Conservation (phyloP, 2,113 vertebrate species). For the Eclectus roratus region DNA sequence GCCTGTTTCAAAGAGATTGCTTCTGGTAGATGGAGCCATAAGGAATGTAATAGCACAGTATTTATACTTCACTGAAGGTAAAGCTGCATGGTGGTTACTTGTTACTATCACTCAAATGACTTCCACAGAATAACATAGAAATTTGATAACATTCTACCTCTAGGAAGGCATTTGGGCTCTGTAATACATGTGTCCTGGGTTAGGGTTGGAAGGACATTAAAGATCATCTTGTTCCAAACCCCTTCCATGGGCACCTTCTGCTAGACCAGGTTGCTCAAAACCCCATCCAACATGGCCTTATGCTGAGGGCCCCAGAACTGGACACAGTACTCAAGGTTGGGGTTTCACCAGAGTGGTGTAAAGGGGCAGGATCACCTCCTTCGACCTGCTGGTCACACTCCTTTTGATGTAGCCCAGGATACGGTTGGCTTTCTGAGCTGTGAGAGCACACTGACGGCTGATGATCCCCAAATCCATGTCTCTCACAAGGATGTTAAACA, state of each 20-base stretch:
- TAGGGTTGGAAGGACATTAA: background rate
- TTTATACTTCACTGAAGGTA: conserved; percentile 55
- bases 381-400: background rate
- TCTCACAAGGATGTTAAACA: background rate
- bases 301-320: background rate
- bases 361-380: background rate
- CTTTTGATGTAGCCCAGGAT: background rate
- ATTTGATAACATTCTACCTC: background rate
- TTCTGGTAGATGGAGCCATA: conserved; percentile 4
- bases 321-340: background rate
- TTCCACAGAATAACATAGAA: background rate
- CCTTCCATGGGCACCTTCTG: background rate
- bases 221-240: background rate
- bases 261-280: background rate
- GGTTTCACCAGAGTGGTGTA: background rate
- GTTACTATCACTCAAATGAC: background rate
- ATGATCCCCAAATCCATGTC: background rate
- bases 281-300: background rate
- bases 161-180: background rate
- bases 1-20: background rate
- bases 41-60: background rate
- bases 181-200: background rate
- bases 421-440: background rate
- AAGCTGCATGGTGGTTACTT: background rate
- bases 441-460: background rate